These are phyloP conservation scores for Athalia cordata DNA, from an alignment of 2,888 invertebrate species.

Conservation along the genomic window DNA sequence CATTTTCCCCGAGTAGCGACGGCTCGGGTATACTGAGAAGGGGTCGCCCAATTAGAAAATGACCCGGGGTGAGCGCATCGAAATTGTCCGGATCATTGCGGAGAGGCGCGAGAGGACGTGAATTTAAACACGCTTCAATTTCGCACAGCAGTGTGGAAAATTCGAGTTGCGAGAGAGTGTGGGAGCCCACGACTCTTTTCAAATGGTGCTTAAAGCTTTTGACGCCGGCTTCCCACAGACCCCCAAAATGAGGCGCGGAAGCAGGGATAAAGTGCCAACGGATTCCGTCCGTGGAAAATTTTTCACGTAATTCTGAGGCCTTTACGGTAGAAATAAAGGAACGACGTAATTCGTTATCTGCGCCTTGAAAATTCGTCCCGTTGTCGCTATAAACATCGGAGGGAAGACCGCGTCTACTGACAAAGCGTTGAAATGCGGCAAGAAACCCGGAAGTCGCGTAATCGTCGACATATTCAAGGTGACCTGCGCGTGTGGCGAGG, in stretches of 20 bases:
- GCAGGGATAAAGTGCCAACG: slow-evolving; percentile 57
- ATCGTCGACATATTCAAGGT: slow-evolving; percentile 45
- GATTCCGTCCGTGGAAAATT: slow-evolving; percentile 46
- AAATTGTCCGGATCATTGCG: slow-evolving; percentile 47
- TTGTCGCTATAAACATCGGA: slow-evolving; percentile 42
- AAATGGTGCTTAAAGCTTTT: slow-evolving; percentile 59
- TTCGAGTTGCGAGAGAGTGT: slow-evolving; percentile 55
- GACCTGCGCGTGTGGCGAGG: slow-evolving; percentile 50
- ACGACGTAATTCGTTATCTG: slow-evolving; percentile 22
- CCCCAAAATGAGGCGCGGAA: slow-evolving; percentile 57
- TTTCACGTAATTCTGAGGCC: slow-evolving; percentile 1
- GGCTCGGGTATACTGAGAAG: slow-evolving; percentile 52
- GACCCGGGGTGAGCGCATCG: slow-evolving; percentile 54
- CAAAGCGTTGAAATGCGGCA: slow-evolving; percentile 47
- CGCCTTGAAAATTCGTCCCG: slow-evolving; percentile 47
- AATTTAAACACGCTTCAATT: slow-evolving; percentile 53
- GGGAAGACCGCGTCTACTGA: slow-evolving; percentile 35
- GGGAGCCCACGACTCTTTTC: slow-evolving; percentile 51
- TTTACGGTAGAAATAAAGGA: neutral
- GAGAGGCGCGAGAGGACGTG: slow-evolving; percentile 47
- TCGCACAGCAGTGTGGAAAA: slow-evolving; percentile 48
- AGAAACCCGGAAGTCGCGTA: slow-evolving; percentile 44
- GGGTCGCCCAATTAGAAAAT: slow-evolving; percentile 55
- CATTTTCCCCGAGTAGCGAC: slow-evolving; percentile 47
- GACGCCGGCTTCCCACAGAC: slow-evolving; percentile 58